A percentile compares a stretch with the other conserved stretches of the same genome.
phyloP scores from a whole-genome alignment of 1,140 invertebrate genomes.

The Procambarus virginalis region DNA sequence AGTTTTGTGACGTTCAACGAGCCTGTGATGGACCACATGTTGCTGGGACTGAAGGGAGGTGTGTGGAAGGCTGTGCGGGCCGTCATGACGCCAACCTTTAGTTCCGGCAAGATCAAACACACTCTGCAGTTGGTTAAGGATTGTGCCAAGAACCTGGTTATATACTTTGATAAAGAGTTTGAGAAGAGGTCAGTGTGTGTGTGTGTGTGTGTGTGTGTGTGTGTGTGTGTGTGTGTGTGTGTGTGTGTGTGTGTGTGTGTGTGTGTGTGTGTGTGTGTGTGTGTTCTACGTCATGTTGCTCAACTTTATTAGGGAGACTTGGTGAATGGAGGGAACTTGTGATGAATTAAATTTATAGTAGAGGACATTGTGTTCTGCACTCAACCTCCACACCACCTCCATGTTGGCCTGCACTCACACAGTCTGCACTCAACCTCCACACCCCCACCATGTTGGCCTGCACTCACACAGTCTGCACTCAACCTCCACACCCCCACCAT shows the following conservation, averaged over 20 bases:
- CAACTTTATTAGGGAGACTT: no score
- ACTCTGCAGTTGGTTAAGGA: conserved; percentile 66
- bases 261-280: no score
- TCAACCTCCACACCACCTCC: no score
- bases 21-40: conserved; percentile 70
- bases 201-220: background rate
- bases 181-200: background rate
- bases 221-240: background rate
- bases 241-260: background rate
- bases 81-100: conserved; percentile 71
- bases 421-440: no score
- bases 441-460: no score
- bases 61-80: conserved; percentile 70
- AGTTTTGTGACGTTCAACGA: conserved; percentile 70
- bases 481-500: no score
- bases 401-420: no score
- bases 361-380: no score
- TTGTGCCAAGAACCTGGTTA: conserved; percentile 66
- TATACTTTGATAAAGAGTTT: conserved; percentile 66
- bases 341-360: no score
- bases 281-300: no score
- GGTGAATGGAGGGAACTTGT: no score
- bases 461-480: no score
- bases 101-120: conserved; percentile 71
- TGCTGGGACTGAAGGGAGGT: conserved; percentile 67